phyloP scores from a whole-genome alignment of 1,140 invertebrate species.

The Colletes latitarsis region DNA sequence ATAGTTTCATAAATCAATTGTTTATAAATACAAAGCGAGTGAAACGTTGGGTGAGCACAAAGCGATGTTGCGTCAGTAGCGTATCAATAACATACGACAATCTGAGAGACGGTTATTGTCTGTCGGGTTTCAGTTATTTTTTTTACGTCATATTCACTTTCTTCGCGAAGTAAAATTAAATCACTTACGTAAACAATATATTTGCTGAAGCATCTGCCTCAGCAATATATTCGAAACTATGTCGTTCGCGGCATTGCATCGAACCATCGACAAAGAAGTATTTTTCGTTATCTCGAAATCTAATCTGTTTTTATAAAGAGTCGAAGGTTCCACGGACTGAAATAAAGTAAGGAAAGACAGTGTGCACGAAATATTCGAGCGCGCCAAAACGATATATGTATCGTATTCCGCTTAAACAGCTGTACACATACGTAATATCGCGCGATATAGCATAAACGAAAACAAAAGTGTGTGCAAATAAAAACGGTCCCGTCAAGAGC shows the following conservation, averaged over 20 bases:
- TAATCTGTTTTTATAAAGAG: neutral
- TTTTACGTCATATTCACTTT: neutral
- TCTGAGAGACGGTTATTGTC: no score
- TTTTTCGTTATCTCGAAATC: neutral
- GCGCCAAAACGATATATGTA: slow-evolving; percentile 38
- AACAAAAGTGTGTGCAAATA: slow-evolving; percentile 1
- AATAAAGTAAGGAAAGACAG: neutral
- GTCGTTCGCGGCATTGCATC: no score
- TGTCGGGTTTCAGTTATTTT: neutral
- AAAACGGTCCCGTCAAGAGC: neutral
- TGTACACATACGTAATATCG: slow-evolving; percentile 1
- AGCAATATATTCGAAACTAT: no score
- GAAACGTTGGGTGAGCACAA: neutral
- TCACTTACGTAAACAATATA: slow-evolving; percentile 1
- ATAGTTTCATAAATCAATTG: no score
- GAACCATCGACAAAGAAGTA: neutral
- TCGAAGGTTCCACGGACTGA: slow-evolving; percentile 7
- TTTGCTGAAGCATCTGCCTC: neutral
- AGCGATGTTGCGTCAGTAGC: neutral
- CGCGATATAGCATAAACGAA: slow-evolving; percentile 15
- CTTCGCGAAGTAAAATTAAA: neutral
- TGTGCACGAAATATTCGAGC: slow-evolving; percentile 14
- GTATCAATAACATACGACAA: neutral
- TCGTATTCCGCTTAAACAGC: slow-evolving; percentile 19
- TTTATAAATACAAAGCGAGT: no score